phyloP scores from a whole-genome alignment of 2,797 vertebrate genomes.

The Cryptoprocta ferox region DNA sequence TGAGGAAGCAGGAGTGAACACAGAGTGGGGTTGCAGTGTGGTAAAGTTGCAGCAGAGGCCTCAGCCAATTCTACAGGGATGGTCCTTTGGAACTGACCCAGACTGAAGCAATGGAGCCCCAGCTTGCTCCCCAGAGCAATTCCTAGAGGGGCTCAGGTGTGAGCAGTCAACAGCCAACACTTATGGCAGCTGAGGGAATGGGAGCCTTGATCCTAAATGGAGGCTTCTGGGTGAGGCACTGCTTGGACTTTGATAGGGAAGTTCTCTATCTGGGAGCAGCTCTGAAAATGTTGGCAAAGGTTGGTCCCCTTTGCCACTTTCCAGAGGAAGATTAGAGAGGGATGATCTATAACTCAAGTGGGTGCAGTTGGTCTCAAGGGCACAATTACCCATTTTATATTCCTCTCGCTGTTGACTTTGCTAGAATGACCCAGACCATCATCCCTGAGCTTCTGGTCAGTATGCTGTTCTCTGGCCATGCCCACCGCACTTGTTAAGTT shows the following conservation, averaged over 20 bases:
- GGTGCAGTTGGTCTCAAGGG: background rate
- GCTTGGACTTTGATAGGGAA: background rate
- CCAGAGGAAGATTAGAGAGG: background rate
- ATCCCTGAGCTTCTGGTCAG: background rate
- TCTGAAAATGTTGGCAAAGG: background rate
- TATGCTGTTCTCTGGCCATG: background rate
- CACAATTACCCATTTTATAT: background rate
- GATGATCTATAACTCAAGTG: background rate
- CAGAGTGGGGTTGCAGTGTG: background rate
- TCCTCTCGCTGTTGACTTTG: background rate
- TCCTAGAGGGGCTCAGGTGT: background rate
- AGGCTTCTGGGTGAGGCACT: background rate
- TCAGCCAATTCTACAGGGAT: background rate
- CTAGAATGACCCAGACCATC: background rate
- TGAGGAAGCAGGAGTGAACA: background rate
- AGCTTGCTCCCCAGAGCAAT: background rate
- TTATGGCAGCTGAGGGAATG: background rate
- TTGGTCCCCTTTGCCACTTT: background rate
- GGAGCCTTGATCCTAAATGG: background rate
- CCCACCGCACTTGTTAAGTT: background rate
- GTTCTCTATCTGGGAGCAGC: background rate
- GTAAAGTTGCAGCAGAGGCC: background rate
- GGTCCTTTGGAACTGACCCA: too few species aligned
- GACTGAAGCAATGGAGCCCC: background rate
- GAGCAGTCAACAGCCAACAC: background rate